Evolutionary conservation across 2,797 vertebrate species (phyloP).

Genomic region (Molossus molossus): DNA sequence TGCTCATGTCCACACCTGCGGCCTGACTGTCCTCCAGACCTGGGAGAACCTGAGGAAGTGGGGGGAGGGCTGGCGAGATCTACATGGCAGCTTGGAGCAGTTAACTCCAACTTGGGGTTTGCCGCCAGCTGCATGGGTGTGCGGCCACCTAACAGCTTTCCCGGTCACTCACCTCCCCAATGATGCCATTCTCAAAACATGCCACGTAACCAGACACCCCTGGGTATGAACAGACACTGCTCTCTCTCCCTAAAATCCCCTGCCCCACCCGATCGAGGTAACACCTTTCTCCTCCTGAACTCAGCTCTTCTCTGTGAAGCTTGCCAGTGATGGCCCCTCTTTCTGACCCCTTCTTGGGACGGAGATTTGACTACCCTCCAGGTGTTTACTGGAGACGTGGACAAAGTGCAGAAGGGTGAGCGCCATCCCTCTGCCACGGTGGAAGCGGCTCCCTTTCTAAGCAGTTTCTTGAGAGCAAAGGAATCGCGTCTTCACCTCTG

Average conservation of each 20-base stretch:
- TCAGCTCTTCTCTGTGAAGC: neutral
- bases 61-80: neutral
- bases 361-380: neutral
- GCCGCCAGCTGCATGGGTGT: neutral
- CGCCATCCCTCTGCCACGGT: accelerated
- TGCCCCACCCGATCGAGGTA: neutral
- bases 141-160: neutral
- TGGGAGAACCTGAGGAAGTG: neutral
- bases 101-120: too few species aligned
- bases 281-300: neutral
- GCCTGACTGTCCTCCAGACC: neutral
- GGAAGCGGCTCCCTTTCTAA: neutral
- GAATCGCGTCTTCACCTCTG: neutral
- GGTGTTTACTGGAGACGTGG: neutral
- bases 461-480: neutral
- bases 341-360: neutral
- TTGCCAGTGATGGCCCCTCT: neutral
- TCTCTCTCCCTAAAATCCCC: neutral
- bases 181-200: neutral
- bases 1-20: neutral
- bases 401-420: neutral
- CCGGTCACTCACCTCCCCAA: neutral
- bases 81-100: neutral
- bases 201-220: neutral
- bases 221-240: neutral